Percentiles rank a stretch among this genome's conserved stretches.
Conservation (phyloP, 2,888 invertebrate species). For the Ctenicera cuprea region DNA sequence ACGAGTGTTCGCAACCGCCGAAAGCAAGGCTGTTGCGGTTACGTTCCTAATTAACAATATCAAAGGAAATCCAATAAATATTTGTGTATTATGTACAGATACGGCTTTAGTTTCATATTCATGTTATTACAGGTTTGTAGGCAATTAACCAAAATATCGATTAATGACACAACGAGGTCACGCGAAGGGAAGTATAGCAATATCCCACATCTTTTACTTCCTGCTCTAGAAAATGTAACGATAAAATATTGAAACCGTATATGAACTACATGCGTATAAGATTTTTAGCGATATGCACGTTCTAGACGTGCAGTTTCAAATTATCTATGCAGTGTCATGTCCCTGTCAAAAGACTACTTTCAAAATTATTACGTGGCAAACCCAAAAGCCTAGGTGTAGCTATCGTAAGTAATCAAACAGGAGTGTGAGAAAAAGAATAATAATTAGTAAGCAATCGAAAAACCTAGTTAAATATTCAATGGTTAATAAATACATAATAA, state of each 20-base stretch:
- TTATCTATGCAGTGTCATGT: slow-evolving; percentile 15
- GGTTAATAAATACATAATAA: too few species aligned
- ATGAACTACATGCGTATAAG: background rate
- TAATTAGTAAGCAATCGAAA: too few species aligned
- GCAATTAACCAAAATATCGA: background rate
- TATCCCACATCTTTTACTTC: background rate
- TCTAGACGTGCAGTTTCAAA: slow-evolving; percentile 7
- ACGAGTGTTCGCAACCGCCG: slow-evolving; percentile 16
- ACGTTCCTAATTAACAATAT: slow-evolving; percentile 31
- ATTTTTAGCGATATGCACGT: slow-evolving; percentile 22
- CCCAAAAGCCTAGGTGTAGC: too few species aligned
- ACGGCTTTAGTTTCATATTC: slow-evolving; percentile 25
- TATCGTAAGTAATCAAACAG: too few species aligned
- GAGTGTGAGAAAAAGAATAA: too few species aligned
- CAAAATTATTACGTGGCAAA: too few species aligned
- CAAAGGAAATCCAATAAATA: slow-evolving; percentile 28
- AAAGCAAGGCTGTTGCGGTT: slow-evolving; percentile 19
- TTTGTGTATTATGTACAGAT: slow-evolving; percentile 4
- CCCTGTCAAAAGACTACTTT: background rate
- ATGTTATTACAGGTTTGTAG: slow-evolving; percentile 1
- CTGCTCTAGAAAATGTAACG: background rate
- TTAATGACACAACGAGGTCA: background rate
- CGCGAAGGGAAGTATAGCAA: background rate
- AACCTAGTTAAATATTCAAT: too few species aligned
- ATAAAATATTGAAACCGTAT: background rate